These are phyloP conservation scores for Acanthoscelides obtectus DNA, from an alignment of 2,888 invertebrate species.

Conservation along the genomic window DNA sequence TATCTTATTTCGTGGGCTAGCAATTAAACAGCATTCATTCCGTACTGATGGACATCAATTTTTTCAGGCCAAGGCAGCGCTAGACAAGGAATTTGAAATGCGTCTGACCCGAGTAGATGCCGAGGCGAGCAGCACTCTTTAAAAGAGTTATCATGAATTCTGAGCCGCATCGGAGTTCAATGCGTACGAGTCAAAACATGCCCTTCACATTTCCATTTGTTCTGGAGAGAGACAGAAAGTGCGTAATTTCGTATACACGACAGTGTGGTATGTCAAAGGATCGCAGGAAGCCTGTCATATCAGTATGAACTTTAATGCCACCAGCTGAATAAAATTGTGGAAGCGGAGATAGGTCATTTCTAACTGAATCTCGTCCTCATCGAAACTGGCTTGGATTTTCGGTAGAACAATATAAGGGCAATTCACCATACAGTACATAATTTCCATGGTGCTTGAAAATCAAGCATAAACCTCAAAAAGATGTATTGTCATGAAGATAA, in stretches of 20 bases:
- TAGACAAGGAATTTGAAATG: constrained; percentile 45
- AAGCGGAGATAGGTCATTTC: no score
- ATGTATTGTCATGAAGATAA: no score
- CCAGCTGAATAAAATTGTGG: no score
- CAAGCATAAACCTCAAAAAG: no score
- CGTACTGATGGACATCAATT: constrained; percentile 7
- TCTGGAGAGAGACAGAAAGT: neutral
- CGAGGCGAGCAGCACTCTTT: constrained; percentile 34
- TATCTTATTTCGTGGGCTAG: no score
- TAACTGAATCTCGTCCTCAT: no score
- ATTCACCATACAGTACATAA: no score
- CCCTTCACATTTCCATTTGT: neutral
- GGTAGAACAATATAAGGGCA: no score
- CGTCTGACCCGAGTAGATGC: constrained; percentile 43
- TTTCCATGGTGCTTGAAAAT: no score
- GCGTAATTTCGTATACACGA: neutral
- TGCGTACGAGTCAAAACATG: constrained; percentile 1
- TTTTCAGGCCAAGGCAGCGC: constrained; percentile 41
- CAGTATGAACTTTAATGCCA: no score
- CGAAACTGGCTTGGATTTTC: no score
- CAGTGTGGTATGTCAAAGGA: neutral
- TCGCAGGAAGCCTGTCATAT: neutral
- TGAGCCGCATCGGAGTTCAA: constrained; percentile 7
- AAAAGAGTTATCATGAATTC: constrained; percentile 11
- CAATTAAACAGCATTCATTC: neutral